Evolutionary conservation across 53 echinoderm and acorn worm species (phyloP), one percentile per base, ranked within the genome.

Genomic region (Mesocentrotus franciscanus): DNA sequence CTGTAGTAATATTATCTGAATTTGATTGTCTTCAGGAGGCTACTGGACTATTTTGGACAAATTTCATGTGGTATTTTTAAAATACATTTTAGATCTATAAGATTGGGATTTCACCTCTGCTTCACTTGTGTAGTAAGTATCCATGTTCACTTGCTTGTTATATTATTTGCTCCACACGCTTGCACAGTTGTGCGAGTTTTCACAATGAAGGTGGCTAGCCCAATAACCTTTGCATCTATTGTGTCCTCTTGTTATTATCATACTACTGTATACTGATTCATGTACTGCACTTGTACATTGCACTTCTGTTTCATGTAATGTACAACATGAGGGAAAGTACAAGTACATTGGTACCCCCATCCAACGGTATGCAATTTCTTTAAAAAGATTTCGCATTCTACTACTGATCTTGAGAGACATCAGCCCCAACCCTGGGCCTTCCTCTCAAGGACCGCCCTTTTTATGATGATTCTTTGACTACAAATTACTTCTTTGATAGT

Each of bases 141-240:
- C 75, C 75, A 75, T 75, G 30, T 75, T 75, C 75, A 75, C 75
- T 10, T 75, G 32, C 75, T 6, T 75, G 75, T 75, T 75, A 13
- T 10, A 29, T n/a, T 29, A 27, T 75, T 75, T 75, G 30, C 32
- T 75, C 13, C 6, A 75, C 75, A 75, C 8, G 75, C 27, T 75
- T 27, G 75, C 27, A 29, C 75, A 75, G 8, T 75, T 75, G 75
- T 75, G 75, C 75, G 75, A 8, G 13, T 13, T 75, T 75, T 29
- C 75, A 75, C 75, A 74, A 74, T 74, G 74, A 74, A 74, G 74
- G 74, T 74, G 74, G 74, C 30, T 74, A 74, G 27, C 29, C 74
- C 26, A 9, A 29, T 10, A 74, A n/a, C 30, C 30, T 74, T 74
- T 74, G 74, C 26, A 74, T 74, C 74, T 74, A 74, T 74, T 29